Percentiles rank a stretch among this genome's conserved stretches.
These are phyloP conservation scores for Oasisia sp. DNA, from an alignment of 2,888 invertebrate genomes.

Conservation along the genomic window DNA sequence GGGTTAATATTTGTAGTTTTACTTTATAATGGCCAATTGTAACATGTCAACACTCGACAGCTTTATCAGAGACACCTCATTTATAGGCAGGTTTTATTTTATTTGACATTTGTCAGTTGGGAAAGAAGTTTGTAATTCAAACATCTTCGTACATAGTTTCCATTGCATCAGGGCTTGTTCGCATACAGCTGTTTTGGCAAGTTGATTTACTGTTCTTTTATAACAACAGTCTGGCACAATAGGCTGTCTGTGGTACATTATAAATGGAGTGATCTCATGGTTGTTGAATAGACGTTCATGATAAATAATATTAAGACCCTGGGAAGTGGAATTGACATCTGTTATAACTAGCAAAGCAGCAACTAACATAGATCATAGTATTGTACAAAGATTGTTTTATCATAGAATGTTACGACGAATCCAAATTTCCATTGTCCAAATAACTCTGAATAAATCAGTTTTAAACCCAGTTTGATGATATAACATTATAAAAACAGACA, in stretches of 20 bases:
- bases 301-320: not conserved
- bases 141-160: not conserved
- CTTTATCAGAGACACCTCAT: not conserved
- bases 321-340: not conserved
- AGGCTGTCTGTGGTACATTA: not conserved
- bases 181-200: not conserved
- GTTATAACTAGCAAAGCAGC: too few species aligned
- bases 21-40: not conserved
- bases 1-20: not conserved
- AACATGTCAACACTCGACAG: not conserved
- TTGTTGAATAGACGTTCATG: not conserved
- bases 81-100: not conserved
- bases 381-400: not conserved
- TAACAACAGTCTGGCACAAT: not conserved
- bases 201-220: not conserved
- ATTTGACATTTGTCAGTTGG: not conserved
- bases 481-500: too few species aligned
- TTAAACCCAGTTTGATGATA: too few species aligned
- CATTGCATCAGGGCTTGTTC: not conserved
- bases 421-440: too few species aligned
- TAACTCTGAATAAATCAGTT: too few species aligned
- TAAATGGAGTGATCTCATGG: not conserved
- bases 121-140: not conserved
- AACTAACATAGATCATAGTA: not conserved
- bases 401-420: too few species aligned